Conservation (phyloP, 2,888 invertebrate species). For the Latheticus oryzae region DNA sequence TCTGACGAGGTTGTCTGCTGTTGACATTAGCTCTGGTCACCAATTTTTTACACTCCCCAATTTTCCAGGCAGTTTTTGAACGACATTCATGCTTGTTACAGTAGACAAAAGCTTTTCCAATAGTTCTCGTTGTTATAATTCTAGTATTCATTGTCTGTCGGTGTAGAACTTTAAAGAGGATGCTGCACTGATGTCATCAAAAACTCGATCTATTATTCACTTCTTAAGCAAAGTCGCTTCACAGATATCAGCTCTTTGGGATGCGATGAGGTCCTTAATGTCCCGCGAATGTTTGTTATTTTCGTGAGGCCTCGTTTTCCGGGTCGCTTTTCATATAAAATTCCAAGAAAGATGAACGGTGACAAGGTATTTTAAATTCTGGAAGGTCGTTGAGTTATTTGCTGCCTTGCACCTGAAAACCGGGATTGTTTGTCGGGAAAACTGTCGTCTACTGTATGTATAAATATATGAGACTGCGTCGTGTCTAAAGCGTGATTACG, state of each 20-base stretch:
- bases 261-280: constrained; percentile 29
- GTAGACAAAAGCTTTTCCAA: constrained; percentile 31
- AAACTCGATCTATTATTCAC: constrained; percentile 16
- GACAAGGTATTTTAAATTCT: constrained; percentile 50
- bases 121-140: no score
- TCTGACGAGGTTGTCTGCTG: constrained; percentile 43
- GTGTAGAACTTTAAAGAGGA: no score
- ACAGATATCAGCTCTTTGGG: constrained; percentile 12
- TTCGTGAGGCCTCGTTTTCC: constrained; percentile 33
- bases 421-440: constrained; percentile 44
- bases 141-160: no score
- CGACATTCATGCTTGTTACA: constrained; percentile 37
- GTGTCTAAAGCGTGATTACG: constrained; percentile 36
- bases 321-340: constrained; percentile 43
- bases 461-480: constrained; percentile 40
- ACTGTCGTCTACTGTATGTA: constrained; percentile 39
- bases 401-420: constrained; percentile 45
- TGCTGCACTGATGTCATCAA: no score
- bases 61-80: constrained; percentile 36
- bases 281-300: constrained; percentile 35
- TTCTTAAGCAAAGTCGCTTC: constrained; percentile 5
- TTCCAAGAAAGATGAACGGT: constrained; percentile 49
- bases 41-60: constrained; percentile 44
- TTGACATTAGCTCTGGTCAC: constrained; percentile 46
- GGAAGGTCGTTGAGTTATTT: constrained; percentile 44